Percentiles rank a stretch among this genome's conserved stretches.
Conservation (phyloP, 2,797 vertebrate species). For the Melopsittacus undulatus region DNA sequence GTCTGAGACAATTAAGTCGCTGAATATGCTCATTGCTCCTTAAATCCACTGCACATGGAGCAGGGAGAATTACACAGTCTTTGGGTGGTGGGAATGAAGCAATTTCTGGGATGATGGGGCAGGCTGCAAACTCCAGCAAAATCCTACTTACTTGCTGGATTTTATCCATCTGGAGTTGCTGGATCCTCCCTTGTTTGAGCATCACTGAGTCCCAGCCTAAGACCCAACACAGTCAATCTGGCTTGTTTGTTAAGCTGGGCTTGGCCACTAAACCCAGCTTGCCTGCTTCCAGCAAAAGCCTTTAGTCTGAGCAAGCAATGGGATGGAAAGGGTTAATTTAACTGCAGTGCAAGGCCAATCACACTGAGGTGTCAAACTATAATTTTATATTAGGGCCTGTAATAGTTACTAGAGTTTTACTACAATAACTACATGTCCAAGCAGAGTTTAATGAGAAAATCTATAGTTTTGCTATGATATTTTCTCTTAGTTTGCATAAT, state of each 20-base stretch:
- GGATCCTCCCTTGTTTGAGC: background rate
- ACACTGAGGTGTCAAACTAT: conserved; percentile 74
- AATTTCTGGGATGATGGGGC: background rate
- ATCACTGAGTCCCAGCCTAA: background rate
- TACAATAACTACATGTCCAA: conserved; percentile 84
- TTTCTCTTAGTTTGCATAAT: conserved; percentile 86
- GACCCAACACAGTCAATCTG: accelerated
- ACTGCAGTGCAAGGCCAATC: conserved; percentile 64
- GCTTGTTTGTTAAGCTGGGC: background rate
- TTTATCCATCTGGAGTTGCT: background rate
- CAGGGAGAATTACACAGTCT: background rate
- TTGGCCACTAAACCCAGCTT: background rate
- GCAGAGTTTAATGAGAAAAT: conserved; percentile 86
- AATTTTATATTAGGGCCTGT: conserved; percentile 85
- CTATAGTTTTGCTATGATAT: conserved; percentile 84
- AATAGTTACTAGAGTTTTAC: conserved; percentile 85
- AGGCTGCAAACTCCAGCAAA: background rate
- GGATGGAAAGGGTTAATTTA: conserved; percentile 55
- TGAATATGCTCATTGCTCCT: conserved; percentile 22
- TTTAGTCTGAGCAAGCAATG: background rate
- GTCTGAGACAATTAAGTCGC: conserved; percentile 18
- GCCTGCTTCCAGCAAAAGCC: background rate
- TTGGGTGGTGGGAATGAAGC: background rate
- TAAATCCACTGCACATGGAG: background rate
- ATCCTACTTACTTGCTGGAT: background rate